phyloP scores from a whole-genome alignment of 2,888 invertebrate species.

The Sarcophaga carnaria region DNA sequence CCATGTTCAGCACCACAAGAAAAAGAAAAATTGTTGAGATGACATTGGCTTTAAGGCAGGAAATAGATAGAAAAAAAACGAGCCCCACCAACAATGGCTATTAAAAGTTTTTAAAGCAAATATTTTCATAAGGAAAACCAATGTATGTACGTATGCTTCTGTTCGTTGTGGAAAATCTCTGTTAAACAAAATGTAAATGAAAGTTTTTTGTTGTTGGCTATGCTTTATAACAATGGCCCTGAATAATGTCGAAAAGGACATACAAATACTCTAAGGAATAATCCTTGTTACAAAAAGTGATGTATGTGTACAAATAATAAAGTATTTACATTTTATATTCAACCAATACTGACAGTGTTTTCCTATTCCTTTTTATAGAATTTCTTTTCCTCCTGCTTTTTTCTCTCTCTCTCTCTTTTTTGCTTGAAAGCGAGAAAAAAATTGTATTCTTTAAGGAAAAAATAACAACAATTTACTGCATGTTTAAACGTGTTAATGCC shows the following conservation, averaged over 20 bases:
- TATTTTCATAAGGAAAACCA: constrained; percentile 6
- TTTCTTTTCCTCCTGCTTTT: background rate
- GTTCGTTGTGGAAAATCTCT: constrained; percentile 46
- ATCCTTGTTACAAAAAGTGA: constrained; percentile 57
- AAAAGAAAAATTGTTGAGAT: constrained; percentile 75
- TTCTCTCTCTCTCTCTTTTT: background rate
- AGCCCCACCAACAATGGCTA: constrained; percentile 19
- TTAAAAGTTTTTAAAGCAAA: constrained; percentile 22
- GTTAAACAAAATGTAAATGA: constrained; percentile 61
- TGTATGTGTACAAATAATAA: constrained; percentile 63
- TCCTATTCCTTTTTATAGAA: background rate
- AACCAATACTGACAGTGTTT: constrained; percentile 52
- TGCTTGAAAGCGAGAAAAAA: background rate
- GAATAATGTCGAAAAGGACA: constrained; percentile 57
- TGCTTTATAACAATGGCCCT: constrained; percentile 60
- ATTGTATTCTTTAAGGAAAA: background rate
- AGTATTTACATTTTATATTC: constrained; percentile 66
- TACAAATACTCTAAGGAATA: constrained; percentile 61
- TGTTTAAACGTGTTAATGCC: constrained; percentile 62
- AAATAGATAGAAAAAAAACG: constrained; percentile 23
- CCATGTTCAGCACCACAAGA: constrained; percentile 2
- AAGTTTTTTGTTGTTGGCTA: constrained; percentile 16
- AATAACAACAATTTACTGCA: constrained; percentile 53
- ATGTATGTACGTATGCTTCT: constrained; percentile 25
- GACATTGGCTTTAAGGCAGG: constrained; percentile 75